Evolutionary conservation across 2,888 invertebrate genomes (phyloP), one percentile per base, ranked within the genome.

Genomic region (Lepidochitona cinerea): DNA sequence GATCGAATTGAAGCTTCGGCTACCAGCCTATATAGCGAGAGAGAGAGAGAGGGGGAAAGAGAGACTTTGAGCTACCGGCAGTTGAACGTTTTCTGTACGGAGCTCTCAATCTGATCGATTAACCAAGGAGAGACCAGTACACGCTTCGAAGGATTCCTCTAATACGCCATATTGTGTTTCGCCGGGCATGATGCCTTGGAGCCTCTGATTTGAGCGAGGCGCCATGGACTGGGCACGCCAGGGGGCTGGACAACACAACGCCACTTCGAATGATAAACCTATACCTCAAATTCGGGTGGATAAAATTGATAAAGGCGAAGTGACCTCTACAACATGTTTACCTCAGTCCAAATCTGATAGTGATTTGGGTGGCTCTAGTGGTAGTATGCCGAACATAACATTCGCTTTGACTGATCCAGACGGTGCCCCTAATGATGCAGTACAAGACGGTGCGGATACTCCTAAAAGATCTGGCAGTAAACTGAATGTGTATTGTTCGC

Each of bases 401-500:
- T 59, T 59, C 9, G 59, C 59, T 3, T 59, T 59, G 59, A 26
- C 59, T 23, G 49, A 49, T 49, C 29, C 59, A 14, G 59, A 4
- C 14, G 59, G 59, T 14, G 23, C 23, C 4, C 32, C 59, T 2
- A n/a, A n/a, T n/a, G n/a, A n/a, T n/a, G n/a, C n/a, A n/a, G n/a
- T n/a, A n/a, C 23, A 59, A 29, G 59, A 59, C 59, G 26, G 32
- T 32, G 23, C 23, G 4, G 59, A 32, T 26, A 26, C 14, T 23
- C 12, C 26, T 23, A 29, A 29, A 29, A 23, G 59, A 26, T 66
- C 37, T 33, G 66, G 37, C 37, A 66, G 66, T 33, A 66, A 66
- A 66, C 37, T 66, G n/a, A 37, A 66, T 37, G 66, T 66, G 66
- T 66, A 37, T 35, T 66, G 66, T 66, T 66, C 66, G 3, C 66